These are phyloP conservation scores for Leucophenga montana DNA, from an alignment of 2,888 invertebrate species.

Conservation along the genomic window DNA sequence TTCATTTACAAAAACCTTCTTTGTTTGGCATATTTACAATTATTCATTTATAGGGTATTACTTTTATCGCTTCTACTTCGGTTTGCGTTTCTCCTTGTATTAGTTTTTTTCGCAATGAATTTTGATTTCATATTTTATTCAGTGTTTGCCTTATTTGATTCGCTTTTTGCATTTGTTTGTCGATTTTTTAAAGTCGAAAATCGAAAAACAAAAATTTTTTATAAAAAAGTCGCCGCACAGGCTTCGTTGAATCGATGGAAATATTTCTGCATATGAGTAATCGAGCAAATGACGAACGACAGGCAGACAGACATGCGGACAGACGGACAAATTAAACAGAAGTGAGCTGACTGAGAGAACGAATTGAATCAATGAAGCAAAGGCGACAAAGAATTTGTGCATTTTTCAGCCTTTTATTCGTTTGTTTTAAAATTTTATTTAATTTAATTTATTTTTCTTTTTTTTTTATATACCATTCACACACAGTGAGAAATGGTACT, in stretches of 20 bases:
- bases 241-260: constrained; percentile 34
- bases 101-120: background rate
- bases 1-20: too few relatives aligned
- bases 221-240: constrained; percentile 19
- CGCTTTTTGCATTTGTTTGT: constrained; percentile 8
- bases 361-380: too few relatives aligned
- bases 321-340: too few relatives aligned
- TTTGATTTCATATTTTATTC: constrained; percentile 22
- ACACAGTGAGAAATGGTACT: too few relatives aligned
- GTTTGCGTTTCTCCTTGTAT: background rate
- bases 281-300: constrained; percentile 40
- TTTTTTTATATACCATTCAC: too few relatives aligned
- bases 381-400: constrained; percentile 12
- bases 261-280: constrained; percentile 61
- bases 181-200: too few relatives aligned
- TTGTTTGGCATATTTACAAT: too few relatives aligned
- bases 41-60: too few relatives aligned
- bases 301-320: constrained; percentile 12
- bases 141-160: constrained; percentile 10
- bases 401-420: constrained; percentile 23
- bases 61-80: background rate
- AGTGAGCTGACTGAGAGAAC: too few relatives aligned
- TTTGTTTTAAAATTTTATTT: constrained; percentile 27
- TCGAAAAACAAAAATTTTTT: background rate
- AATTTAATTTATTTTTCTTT: constrained; percentile 9